Evolutionary conservation across 2,797 vertebrate genomes (phyloP).

Genomic region (Catostomus latipinnis): DNA sequence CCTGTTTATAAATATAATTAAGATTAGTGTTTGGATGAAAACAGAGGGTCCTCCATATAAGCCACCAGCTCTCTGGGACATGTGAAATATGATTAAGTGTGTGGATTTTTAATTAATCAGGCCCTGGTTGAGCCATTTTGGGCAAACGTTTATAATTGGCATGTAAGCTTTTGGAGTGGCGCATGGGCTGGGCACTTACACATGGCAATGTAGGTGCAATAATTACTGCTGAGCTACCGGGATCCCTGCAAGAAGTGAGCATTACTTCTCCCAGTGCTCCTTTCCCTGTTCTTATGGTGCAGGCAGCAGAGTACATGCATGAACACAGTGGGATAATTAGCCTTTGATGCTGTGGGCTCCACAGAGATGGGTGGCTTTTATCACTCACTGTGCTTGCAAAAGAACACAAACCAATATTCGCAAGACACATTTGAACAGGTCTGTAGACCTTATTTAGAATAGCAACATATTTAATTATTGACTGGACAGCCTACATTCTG

Average conservation of each 20-base stretch:
- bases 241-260: constrained; percentile 47
- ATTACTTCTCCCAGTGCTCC: constrained; percentile 47
- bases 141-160: constrained; percentile 68
- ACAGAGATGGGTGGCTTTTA: constrained; percentile 27
- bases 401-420: constrained; percentile 29
- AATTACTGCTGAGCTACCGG: constrained; percentile 51
- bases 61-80: constrained; percentile 67
- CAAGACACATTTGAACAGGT: constrained; percentile 12
- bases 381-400: constrained; percentile 36
- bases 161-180: constrained; percentile 60
- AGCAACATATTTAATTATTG: no score
- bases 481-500: no score
- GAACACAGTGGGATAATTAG: constrained; percentile 58
- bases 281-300: constrained; percentile 33
- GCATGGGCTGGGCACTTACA: constrained; percentile 24
- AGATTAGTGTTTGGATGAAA: constrained; percentile 6
- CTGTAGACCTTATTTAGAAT: no score
- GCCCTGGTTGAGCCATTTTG: constrained; percentile 51
- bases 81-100: constrained; percentile 74
- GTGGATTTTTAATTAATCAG: constrained; percentile 76
- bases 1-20: constrained; percentile 31
- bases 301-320: constrained; percentile 52
- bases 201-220: constrained; percentile 37
- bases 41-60: constrained; percentile 1
- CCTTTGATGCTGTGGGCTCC: constrained; percentile 41